phyloP scores from a whole-genome alignment of 2,888 invertebrate species.

The Pammene aurita region DNA sequence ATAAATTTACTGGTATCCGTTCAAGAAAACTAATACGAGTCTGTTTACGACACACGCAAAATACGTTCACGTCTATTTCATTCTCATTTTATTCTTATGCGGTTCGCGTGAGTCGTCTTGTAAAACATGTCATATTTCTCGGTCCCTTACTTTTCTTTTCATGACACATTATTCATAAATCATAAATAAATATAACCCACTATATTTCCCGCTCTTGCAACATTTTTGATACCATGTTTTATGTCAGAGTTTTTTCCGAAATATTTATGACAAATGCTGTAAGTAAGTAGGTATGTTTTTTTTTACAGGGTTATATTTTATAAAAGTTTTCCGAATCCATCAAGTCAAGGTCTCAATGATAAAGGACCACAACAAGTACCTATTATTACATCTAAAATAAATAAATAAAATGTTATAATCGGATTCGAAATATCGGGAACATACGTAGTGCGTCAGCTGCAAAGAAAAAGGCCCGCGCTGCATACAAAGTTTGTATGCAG shows the following conservation, averaged over 20 bases:
- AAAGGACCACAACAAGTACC: too few species aligned
- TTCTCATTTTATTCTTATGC: conserved; percentile 17
- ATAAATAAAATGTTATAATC: too few species aligned
- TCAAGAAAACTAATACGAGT: conserved; percentile 23
- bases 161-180: conserved; percentile 39
- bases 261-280: background rate
- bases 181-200: conserved; percentile 31
- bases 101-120: conserved; percentile 23
- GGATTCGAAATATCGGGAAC: too few species aligned
- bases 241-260: conserved; percentile 12
- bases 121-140: conserved; percentile 32
- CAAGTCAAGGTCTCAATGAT: too few species aligned
- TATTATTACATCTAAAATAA: too few species aligned
- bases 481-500: too few species aligned
- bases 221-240: conserved; percentile 19
- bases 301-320: too few species aligned
- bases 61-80: conserved; percentile 12
- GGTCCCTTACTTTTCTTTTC: conserved; percentile 22
- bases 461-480: too few species aligned
- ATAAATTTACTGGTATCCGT: conserved; percentile 1
- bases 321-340: too few species aligned
- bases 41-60: conserved; percentile 24
- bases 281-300: too few species aligned
- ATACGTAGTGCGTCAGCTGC: too few species aligned
- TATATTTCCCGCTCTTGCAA: conserved; percentile 11